Percentiles rank a stretch among this genome's conserved stretches.
phyloP scores from a whole-genome alignment of 2,888 invertebrate species.

The Hemicrepidius hirtus region DNA sequence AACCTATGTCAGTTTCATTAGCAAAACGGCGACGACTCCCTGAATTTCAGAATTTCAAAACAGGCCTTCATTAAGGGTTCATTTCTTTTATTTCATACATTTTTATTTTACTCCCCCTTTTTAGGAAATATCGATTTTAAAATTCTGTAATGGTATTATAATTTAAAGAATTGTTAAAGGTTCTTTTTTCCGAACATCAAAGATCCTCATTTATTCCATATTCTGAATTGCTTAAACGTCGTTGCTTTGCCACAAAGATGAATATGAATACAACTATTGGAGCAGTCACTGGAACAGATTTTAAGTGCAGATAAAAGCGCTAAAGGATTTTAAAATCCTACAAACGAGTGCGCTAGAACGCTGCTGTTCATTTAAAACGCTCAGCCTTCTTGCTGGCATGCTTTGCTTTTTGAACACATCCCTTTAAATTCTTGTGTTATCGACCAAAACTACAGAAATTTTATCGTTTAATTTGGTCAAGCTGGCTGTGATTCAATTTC shows the following conservation, averaged over 20 bases:
- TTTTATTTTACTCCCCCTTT: not conserved
- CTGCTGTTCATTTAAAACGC: slow-evolving; percentile 29
- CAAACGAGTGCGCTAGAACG: slow-evolving; percentile 22
- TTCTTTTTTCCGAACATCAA: slow-evolving; percentile 4
- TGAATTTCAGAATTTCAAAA: too few relatives aligned
- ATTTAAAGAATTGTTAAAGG: not conserved
- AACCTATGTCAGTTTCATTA: slow-evolving; percentile 16
- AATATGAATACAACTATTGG: slow-evolving; percentile 40
- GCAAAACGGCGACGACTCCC: not conserved
- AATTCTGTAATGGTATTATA: slow-evolving; percentile 3
- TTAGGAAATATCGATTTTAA: not conserved
- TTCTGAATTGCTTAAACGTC: slow-evolving; percentile 26
- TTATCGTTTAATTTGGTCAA: too few relatives aligned
- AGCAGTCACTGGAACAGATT: slow-evolving; percentile 37
- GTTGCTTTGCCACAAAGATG: slow-evolving; percentile 35
- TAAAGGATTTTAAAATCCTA: slow-evolving; percentile 31
- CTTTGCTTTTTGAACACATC: slow-evolving; percentile 12
- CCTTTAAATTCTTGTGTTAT: not conserved
- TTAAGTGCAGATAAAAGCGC: slow-evolving; percentile 37
- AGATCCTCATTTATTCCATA: slow-evolving; percentile 17
- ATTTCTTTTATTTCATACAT: not conserved
- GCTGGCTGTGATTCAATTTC: too few relatives aligned
- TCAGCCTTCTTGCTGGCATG: slow-evolving; percentile 1
- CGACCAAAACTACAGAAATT: not conserved
- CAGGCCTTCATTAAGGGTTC: too few relatives aligned